Conservation (phyloP, 2,888 invertebrate genomes). For the Scrobipalpa atriplicella region DNA sequence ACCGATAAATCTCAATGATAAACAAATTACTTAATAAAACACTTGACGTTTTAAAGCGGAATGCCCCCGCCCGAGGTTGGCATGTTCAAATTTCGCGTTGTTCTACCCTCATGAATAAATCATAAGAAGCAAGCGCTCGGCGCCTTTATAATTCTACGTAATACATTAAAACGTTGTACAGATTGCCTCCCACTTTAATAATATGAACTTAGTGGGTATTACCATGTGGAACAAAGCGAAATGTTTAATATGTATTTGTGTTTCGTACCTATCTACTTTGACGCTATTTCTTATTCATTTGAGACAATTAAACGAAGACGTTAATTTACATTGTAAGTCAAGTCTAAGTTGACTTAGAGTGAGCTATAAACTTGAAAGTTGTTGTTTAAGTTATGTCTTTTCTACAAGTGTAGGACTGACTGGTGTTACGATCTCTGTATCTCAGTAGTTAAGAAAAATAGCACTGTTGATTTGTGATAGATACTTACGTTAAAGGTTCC, state of each 20-base stretch:
- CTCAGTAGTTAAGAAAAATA: too few relatives aligned
- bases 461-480: too few relatives aligned
- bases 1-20: conserved; percentile 51
- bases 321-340: neutral
- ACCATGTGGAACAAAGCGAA: conserved; percentile 47
- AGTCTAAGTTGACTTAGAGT: neutral
- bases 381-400: too few relatives aligned
- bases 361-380: too few relatives aligned
- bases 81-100: conserved; percentile 77
- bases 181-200: conserved; percentile 79
- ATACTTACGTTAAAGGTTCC: too few relatives aligned
- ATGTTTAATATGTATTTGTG: conserved; percentile 26
- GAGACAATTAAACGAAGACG: neutral
- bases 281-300: conserved; percentile 14
- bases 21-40: conserved; percentile 72
- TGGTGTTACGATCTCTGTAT: too few relatives aligned
- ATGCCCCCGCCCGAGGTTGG: conserved; percentile 55
- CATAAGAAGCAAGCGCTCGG: conserved; percentile 76
- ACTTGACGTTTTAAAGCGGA: conserved; percentile 67
- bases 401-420: too few relatives aligned
- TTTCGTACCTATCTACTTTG: neutral
- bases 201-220: conserved; percentile 76
- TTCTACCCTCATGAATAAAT: conserved; percentile 79
- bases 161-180: conserved; percentile 81
- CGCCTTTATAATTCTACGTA: conserved; percentile 82